phyloP scores from a whole-genome alignment of 2,113 vertebrate species.

The Enhydra lutris region DNA sequence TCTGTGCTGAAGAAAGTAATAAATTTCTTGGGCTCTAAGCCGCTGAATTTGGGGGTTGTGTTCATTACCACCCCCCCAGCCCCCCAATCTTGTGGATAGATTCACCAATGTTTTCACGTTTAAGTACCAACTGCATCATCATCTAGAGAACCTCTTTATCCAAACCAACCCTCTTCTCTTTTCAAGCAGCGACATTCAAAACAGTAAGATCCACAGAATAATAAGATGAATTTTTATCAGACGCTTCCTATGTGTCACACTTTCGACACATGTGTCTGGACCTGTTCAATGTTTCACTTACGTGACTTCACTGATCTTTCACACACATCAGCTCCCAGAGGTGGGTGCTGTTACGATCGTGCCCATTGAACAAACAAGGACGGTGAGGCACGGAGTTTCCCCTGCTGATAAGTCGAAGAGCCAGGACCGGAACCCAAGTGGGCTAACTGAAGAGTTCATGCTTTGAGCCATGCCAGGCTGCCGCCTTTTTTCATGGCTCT shows the following conservation, averaged over 20 bases:
- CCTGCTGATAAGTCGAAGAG: not conserved
- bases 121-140: not conserved
- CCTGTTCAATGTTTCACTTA: not conserved
- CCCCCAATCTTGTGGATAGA: not conserved
- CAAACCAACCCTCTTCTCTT: not conserved
- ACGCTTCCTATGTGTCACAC: not conserved
- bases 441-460: not conserved
- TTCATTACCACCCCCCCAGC: not conserved
- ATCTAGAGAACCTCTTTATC: not conserved
- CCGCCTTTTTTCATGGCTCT: not conserved
- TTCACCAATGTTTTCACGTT: not conserved
- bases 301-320: not conserved
- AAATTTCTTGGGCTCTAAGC: not conserved
- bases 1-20: not conserved
- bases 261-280: not conserved
- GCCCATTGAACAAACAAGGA: not conserved
- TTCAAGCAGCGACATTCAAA: not conserved
- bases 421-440: not conserved
- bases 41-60: not conserved
- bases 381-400: not conserved
- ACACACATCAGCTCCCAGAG: not conserved
- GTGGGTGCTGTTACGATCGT: not conserved
- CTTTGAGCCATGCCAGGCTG: not conserved
- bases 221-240: not conserved
- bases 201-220: not conserved